Conservation (phyloP, 2,797 vertebrate genomes). For the Carapus acus region DNA sequence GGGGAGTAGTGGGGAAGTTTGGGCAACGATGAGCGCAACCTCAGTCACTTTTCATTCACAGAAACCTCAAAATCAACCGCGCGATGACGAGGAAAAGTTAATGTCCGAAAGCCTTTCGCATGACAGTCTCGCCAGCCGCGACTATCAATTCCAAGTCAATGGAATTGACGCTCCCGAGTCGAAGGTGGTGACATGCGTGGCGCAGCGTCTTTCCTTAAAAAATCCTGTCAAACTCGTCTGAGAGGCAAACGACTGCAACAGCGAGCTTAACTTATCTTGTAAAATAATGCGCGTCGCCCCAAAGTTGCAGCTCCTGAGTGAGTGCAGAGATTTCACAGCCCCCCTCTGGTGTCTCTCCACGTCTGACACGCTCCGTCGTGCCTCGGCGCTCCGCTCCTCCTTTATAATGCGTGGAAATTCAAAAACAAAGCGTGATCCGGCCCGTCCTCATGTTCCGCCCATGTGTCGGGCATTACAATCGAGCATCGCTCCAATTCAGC, state of each 20-base stretch:
- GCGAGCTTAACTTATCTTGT: background rate
- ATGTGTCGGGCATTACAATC: background rate
- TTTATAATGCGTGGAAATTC: constrained; percentile 20
- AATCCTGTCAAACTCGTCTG: constrained; percentile 22
- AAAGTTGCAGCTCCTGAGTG: constrained; percentile 17
- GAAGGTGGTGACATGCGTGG: constrained; percentile 53
- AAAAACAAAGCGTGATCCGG: constrained; percentile 12
- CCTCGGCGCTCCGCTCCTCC: constrained; percentile 20
- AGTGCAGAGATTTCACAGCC: constrained; percentile 50
- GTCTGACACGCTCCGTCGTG: constrained; percentile 33
- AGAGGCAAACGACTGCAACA: background rate
- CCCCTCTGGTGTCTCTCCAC: constrained; percentile 8
- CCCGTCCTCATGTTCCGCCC: constrained; percentile 14
- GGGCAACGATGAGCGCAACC: constrained; percentile 18
- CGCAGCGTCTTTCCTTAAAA: constrained; percentile 37
- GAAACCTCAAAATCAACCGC: background rate
- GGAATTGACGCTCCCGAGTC: constrained; percentile 27
- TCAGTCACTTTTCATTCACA: constrained; percentile 11
- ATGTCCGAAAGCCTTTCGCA: background rate
- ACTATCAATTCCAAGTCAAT: constrained; percentile 26
- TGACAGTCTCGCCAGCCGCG: background rate
- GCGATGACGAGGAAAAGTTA: background rate
- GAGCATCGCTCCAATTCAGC: background rate
- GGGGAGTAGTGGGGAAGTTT: constrained; percentile 61
- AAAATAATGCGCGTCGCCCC: constrained; percentile 1